A percentile compares a stretch with the other conserved stretches of the same genome.
Conservation (phyloP, 2,797 vertebrate genomes). For the Clarias fuscus region DNA sequence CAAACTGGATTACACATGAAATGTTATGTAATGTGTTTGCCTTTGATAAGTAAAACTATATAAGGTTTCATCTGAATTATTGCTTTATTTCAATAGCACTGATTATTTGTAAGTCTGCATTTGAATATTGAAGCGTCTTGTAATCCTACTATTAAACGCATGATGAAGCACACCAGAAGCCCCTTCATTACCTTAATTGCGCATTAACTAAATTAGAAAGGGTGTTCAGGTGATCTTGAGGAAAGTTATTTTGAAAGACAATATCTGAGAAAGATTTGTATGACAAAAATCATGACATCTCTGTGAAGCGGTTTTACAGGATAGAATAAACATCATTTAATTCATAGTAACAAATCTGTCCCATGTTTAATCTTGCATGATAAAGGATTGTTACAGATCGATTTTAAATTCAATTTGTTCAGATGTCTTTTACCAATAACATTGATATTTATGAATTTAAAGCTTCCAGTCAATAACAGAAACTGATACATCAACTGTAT, state of each 20-base stretch:
- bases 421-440: too few relatives aligned
- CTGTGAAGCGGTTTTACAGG: not conserved
- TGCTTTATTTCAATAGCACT: not conserved
- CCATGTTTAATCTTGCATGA: too few relatives aligned
- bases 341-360: not conserved
- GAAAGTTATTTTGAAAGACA: not conserved
- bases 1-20: not conserved
- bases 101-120: not conserved
- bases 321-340: not conserved
- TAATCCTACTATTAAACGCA: not conserved
- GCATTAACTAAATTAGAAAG: not conserved
- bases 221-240: not conserved
- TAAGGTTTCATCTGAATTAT: not conserved
- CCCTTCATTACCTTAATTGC: not conserved
- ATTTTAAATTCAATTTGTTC: not conserved
- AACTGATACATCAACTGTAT: not conserved
- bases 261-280: constrained; percentile 11
- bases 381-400: not conserved
- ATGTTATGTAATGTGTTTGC: not conserved
- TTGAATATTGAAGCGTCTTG: not conserved
- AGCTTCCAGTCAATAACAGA: not conserved
- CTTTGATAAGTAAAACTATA: not conserved
- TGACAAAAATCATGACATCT: not conserved
- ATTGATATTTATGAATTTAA: not conserved
- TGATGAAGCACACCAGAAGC: constrained; percentile 5